phyloP scores from a whole-genome alignment of 2,888 invertebrate species.

The Amphipoea lucens region DNA sequence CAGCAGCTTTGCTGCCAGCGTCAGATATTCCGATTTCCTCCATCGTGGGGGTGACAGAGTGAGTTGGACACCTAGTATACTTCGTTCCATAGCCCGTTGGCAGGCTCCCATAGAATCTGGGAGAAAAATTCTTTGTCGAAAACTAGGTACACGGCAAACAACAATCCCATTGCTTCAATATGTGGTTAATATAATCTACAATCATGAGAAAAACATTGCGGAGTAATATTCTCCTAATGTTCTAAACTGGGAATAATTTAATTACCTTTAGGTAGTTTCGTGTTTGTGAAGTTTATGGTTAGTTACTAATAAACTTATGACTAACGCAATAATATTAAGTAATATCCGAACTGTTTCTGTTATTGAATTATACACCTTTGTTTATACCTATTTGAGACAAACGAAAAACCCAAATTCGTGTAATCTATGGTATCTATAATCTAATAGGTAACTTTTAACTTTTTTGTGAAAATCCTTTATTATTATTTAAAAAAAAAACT shows the following conservation, averaged over 20 bases:
- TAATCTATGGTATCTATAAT: background rate
- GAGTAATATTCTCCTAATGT: conserved; percentile 5
- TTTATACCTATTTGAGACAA: background rate
- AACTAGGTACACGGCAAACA: background rate
- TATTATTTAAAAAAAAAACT: too few species aligned
- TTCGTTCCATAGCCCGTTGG: too few species aligned
- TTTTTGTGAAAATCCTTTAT: too few species aligned
- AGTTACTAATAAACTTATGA: background rate
- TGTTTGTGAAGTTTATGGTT: conserved; percentile 36
- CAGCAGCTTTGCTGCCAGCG: too few species aligned
- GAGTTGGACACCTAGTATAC: too few species aligned
- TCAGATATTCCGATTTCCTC: too few species aligned
- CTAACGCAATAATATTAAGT: conserved; percentile 21
- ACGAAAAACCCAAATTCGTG: background rate
- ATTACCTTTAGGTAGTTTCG: conserved; percentile 22
- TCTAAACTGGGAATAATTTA: conserved; percentile 26
- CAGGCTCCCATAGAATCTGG: too few species aligned
- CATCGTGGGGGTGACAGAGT: too few species aligned
- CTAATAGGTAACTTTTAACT: background rate
- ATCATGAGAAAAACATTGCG: conserved; percentile 1
- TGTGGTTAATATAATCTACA: background rate
- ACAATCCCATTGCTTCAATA: background rate
- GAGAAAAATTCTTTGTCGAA: too few species aligned
- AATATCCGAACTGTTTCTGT: conserved; percentile 2
- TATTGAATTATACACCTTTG: background rate